Base-by-base conservation (phyloP, 1,140 invertebrate species). In the Lepidurus couesii region DNA sequence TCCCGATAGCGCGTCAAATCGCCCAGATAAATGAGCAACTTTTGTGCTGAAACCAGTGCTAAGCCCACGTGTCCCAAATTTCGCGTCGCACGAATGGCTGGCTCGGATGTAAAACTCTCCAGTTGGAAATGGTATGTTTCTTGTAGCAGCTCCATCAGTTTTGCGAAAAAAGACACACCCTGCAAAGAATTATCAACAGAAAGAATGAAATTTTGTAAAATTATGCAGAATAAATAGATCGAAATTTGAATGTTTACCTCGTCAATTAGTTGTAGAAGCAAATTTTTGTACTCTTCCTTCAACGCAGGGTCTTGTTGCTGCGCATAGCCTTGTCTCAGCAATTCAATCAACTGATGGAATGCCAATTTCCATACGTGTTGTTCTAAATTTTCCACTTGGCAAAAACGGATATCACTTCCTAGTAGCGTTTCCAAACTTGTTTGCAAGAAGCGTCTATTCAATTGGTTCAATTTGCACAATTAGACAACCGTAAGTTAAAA, bases 1-100 rank as follows among this genome's bases (percentile, higher is more conserved):
- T 97, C 94, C 82, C 91, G 92, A 84, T 98, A 98, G 75, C 96
- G 89, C 8, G 92, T 91, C 80, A 98, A 88, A 86, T 98, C 96
- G 6, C 96, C 96, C 77, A 98, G 86, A 84, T 91, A 96, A 42
- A 98, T 89, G 81, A 93, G 92, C 79, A 95, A 88, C 80, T 96
- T 95, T 85, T 98, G 96, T 0, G 91, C 90, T 79, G 93, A 92
- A 44, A 96, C 88, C 77, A 95, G 85, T 4, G 92, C 93, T 79
- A 95, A 86, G 24, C 92, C 91, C 9, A 92, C 87, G 79, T 89
- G 89, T 5, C 92, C 90, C 24, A 90, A 84, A 7, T 90, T 88
- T 83, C 90, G 89, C 7, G 89, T 88, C 3, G 89, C 86, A 44
- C 85, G 85, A 82, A 74, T 77, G 7, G 81, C 80, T 7, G 82